Evolutionary conservation across 1,140 invertebrate genomes (phyloP), one percentile per base, ranked within the genome.

Genomic region (Cotesia vestalis): DNA sequence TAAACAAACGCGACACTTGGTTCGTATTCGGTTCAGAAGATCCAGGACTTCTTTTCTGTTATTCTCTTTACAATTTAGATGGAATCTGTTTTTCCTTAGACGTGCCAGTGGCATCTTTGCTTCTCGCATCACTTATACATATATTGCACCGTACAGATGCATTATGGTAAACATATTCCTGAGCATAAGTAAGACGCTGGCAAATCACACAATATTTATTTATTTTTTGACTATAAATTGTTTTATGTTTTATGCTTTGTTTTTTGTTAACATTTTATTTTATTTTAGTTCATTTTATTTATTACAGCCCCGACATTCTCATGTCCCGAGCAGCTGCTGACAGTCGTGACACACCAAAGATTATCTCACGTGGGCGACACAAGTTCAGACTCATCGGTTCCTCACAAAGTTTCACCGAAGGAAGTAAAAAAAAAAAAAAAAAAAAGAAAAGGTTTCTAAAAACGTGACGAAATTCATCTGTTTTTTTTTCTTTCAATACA

Each of bases 1-100:
- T 51, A 51, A 51, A 40, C 63, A 38, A 38, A 46, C 69, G 62
- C 59, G 38, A 59, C 66, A 9, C 63, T 27, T 27, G 27, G 27
- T 27, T 27, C 27, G 27, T 27, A 40, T 14, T 14, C 46, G 14
- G 40, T 17, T 62, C 12, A 11, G 9, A 4, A 17, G 35, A 63
- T 36, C 35, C 61, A 36, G 35, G 27, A 55, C 53, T 55, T 63
- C 61, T 63, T 63, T 63, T 63, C 63, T 51, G 46, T 40, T 12
- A 20, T 35, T 36, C 34, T 71, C 59, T 78, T 77, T 77, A 75
- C 77, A 77, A 78, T 79, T 78, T 75, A 78, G 77, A 79, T 78
- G 75, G 75, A 75, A 73, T 76, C 67, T 73, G 72, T 76, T 80
- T 80, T 78, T 80, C 77, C 75, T 69, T 71, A 70, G 77, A 73